phyloP scores from a whole-genome alignment of 92 coral and sea anemone species.

The Porites cylindrica region DNA sequence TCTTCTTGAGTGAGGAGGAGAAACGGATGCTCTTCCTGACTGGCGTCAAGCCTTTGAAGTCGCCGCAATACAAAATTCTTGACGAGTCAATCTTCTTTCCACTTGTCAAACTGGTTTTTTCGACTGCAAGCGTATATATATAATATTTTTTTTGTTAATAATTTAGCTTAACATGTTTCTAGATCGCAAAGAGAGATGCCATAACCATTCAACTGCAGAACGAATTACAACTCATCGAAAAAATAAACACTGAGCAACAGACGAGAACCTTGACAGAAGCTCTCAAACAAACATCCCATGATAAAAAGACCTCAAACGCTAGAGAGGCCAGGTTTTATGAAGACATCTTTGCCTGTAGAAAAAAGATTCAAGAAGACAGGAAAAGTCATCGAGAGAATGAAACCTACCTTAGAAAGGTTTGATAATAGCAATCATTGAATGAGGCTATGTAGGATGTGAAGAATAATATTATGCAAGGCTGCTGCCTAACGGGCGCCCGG shows the following conservation, averaged over 20 bases:
- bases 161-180: background rate
- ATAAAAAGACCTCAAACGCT: constrained; percentile 56
- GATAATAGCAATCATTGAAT: background rate
- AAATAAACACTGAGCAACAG: constrained; percentile 72
- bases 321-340: constrained; percentile 53
- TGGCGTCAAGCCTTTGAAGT: no score
- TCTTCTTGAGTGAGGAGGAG: no score
- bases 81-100: no score
- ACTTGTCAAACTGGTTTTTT: background rate
- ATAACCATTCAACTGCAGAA: constrained; percentile 58
- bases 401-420: constrained; percentile 84
- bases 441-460: no score
- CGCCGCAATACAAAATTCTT: no score
- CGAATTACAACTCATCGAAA: constrained; percentile 69
- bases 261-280: constrained; percentile 80
- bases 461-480: no score
- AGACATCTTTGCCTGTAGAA: constrained; percentile 59
- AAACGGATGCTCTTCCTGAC: no score
- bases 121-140: background rate
- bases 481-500: no score
- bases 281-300: constrained; percentile 70
- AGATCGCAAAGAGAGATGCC: constrained; percentile 71
- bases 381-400: constrained; percentile 70
- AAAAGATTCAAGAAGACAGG: constrained; percentile 42
- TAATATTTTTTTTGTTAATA: background rate